A percentile compares a stretch with the other conserved stretches of the same genome.
These are phyloP conservation scores for Branchinecta lynchi DNA, from an alignment of 1,140 invertebrate species.

Conservation along the genomic window DNA sequence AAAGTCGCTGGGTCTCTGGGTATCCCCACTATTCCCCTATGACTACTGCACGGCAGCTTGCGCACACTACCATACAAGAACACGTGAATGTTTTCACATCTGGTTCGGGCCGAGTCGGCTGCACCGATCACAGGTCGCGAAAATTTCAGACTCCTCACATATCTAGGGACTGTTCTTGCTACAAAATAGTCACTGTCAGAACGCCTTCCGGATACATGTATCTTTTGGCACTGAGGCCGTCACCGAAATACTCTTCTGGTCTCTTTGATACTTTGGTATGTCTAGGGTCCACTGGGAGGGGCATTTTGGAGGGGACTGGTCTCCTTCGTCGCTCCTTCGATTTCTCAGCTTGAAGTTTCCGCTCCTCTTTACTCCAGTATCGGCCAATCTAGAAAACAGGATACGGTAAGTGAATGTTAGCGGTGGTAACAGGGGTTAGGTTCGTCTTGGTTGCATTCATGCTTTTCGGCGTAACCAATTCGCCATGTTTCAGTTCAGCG, in stretches of 20 bases:
- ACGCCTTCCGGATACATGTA: neutral
- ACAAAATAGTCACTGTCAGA: neutral
- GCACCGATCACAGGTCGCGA: too few species aligned
- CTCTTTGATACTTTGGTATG: neutral
- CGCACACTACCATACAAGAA: too few species aligned
- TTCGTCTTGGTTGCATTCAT: neutral
- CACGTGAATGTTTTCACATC: too few species aligned
- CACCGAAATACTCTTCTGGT: neutral
- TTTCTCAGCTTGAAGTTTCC: constrained; percentile 54
- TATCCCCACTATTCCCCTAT: too few species aligned
- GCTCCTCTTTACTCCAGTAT: constrained; percentile 64
- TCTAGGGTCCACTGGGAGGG: neutral
- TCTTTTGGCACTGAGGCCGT: neutral
- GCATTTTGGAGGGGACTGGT: neutral
- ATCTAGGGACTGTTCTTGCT: too few species aligned
- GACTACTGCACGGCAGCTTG: too few species aligned
- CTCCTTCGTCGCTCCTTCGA: constrained; percentile 43
- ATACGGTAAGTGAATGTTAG: neutral
- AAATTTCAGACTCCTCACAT: too few species aligned
- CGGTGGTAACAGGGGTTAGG: neutral
- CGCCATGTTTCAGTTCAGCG: neutral
- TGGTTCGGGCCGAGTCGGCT: too few species aligned
- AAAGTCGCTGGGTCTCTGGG: too few species aligned
- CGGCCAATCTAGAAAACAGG: constrained; percentile 40
- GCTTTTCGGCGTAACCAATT: neutral